Base-by-base conservation (phyloP, 1,140 invertebrate species). In the Drosophila rhopaloa region DNA sequence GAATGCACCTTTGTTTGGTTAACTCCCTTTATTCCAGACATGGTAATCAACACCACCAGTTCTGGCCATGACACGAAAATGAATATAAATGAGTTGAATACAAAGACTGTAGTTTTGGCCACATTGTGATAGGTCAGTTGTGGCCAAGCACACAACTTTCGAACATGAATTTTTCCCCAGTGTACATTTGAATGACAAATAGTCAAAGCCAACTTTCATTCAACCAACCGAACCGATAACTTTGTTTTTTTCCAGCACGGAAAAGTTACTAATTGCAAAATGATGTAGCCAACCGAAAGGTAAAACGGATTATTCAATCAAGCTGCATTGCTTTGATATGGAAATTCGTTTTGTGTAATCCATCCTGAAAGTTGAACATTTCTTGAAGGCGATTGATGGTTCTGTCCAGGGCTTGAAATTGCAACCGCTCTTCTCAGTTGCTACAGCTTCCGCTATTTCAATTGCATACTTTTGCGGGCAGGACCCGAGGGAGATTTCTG, bases 101-200 rank as follows among this genome's bases (percentile, higher is more conserved):
- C 5, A 53, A 9, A 43, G 59, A 57, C 62, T 46, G 60, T 54
- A 61, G 14, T 47, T 38, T 54, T 51, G 41, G 59, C 58, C 67
- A n/a, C n/a, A 63, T 77, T 77, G 55, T 53, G 81, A 58, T 53
- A 84, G 81, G 73, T 84, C 81, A 85, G 78, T 68, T 68, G 29
- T 35, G 29, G 9, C n/a, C 10, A 50, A 32, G 29, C 16, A 4
- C 5, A 14, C 9, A 16, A 51, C 48, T 14, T 50, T 16, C 8
- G 13, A 50, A 29, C 7, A 37, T 29, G 14, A 11, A 27, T 11
- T 7, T 51, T 37, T 11, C 50, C 50, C 14, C 50, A 13, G 50
- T 32, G 50, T 11, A 53, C 5, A 11, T 53, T 37, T 16, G 50
- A 53, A 46, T 62, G 48, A 71, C 59, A 80, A 79, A 74, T 68